Conservation (phyloP, 2,113 vertebrate genomes). For the Cephalophus harveyi region DNA sequence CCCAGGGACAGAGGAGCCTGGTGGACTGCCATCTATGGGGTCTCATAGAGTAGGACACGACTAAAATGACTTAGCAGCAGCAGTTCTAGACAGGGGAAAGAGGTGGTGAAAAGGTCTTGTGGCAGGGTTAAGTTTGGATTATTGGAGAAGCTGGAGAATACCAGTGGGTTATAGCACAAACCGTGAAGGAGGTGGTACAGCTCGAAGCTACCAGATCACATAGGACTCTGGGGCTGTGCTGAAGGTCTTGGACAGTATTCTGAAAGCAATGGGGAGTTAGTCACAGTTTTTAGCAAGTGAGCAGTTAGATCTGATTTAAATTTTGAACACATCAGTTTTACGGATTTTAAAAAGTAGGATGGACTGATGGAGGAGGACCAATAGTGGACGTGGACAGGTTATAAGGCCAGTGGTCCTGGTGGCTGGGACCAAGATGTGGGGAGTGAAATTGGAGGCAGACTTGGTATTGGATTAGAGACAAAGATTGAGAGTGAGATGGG, state of each 20-base stretch:
- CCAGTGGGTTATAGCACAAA: background rate
- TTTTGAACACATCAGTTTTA: background rate
- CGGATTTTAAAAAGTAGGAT: background rate
- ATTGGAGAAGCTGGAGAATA: background rate
- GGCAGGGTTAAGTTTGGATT: background rate
- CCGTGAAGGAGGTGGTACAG: background rate
- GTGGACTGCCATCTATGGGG: background rate
- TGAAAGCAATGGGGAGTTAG: background rate
- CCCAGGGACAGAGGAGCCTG: background rate
- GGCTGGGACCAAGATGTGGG: background rate
- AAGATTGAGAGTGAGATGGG: background rate
- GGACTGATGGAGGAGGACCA: background rate
- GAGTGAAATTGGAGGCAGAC: background rate
- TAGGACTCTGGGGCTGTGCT: background rate
- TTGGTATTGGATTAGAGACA: background rate
- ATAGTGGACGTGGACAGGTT: background rate
- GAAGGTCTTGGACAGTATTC: background rate
- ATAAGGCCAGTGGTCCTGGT: background rate
- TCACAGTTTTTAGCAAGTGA: background rate
- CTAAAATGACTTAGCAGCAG: background rate
- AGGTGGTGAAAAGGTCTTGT: background rate
- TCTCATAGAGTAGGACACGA: background rate
- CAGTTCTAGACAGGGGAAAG: background rate
- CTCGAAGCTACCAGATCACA: background rate
- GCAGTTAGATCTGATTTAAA: background rate